Evolutionary conservation across 2,113 vertebrate genomes (phyloP), one percentile per base, ranked within the genome.

Genomic region (Embiotoca jacksoni): DNA sequence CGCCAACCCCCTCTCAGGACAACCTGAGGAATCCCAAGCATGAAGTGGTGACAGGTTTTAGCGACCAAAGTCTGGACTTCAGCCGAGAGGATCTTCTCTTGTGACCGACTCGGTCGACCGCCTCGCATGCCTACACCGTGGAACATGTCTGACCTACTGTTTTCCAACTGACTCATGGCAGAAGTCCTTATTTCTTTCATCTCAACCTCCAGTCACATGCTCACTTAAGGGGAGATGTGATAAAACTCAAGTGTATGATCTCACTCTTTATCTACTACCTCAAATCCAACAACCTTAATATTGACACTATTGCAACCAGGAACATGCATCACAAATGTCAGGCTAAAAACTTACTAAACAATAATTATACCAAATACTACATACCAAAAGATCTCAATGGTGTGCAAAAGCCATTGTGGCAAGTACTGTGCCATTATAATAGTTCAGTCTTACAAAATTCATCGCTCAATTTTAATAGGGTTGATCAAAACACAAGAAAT

Each of bases 11-110:
- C 44, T 23, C 67, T 33, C 63, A 83, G 80, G 79, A 83, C 85
- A 90, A 76, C 78, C 72, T 78, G 69, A 87, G 82, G 93, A 93
- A 95, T 95, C 85, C 73, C 78, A 92, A 84, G 91, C 87, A 94
- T 94, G 92, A 88, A 86, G 85, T 82, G 85, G 84, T 89, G 90
- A 93, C 91, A 91, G 87, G 85, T 84, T 88, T 90, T 85, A 90
- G 89, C 90, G 92, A 93, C 78, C 82, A 65, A 72, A 88, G 85
- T 75, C 82, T 88, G 83, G 89, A 88, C 62, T 58, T 72, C 62
- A 75, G 84, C 80, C 89, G 46, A 23, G 8, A 82, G 80, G 75
- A 89, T 86, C 72, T 72, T 89, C 89, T 85, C 85, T 78, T 75
- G 60, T 84, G 83, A 80, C 58, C 4, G 35, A 72, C 63, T 59